Base-by-base conservation (phyloP, 2,113 vertebrate species). In the Odontophorus gujanensis region DNA sequence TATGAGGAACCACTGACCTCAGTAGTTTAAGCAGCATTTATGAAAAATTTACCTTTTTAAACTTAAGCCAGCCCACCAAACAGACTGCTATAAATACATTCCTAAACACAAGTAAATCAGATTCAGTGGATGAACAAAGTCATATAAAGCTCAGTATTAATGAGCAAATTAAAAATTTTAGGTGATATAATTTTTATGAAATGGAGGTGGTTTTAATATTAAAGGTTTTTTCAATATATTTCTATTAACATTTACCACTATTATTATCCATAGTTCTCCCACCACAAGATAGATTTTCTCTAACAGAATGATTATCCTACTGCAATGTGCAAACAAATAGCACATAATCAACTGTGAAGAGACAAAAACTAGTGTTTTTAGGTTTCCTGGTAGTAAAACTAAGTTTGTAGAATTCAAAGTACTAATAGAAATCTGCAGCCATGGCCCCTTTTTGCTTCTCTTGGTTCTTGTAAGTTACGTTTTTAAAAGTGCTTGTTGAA, bases 401-500 rank as follows among this genome's bases (percentile, higher is more conserved):
- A 66, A 79, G 84, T 84, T 90, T 91, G 63, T 59, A 55, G 59
- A 71, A 42, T 76, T 0, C 0, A 30, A 91, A 85, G 30, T 53
- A 38, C 97, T 98, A 98, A 91, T 97, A 98, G 78, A 93, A 96
- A 94, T 98, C 97, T 66, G 95, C 77, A 86, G 91, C 77, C 88
- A 97, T 81, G 63, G 97, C 79, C 30, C 71, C 97, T 96, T 97
- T 98, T 87, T 98, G 98, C 93, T 96, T 98, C 83, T 98, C 97
- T 76, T 97, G 96, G 73, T 98, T 98, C 96, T 98, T 99, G 96
- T 99, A 99, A 76, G 99, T 99, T 82, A 99, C 98, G 62, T 99
- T 99, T 98, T 98, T 99, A 95, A 99, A 99, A 38, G 99, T 99
- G 61, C 98, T 99, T 26, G 99, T 99, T 9, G 99, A 99, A 57